Percentiles rank a stretch among this genome's conserved stretches.
Conservation (phyloP, 37 sponge, comb jelly and placozoan species). For the Sycon ciliatum region DNA sequence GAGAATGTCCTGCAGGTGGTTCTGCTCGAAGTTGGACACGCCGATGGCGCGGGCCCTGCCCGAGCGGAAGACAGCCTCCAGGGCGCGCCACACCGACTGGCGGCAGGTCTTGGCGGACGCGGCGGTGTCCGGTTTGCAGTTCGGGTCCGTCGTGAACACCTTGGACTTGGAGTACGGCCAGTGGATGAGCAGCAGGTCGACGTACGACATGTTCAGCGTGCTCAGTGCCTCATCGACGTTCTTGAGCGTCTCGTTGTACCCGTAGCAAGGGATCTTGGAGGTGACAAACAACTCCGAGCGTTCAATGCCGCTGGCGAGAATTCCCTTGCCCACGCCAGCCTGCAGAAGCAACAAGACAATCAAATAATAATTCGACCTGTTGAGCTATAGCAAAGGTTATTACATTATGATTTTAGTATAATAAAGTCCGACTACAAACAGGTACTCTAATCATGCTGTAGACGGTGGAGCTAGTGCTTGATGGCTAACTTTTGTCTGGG, state of each 20-base stretch:
- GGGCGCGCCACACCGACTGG: conserved; percentile 17
- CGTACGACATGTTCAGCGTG: conserved; percentile 1
- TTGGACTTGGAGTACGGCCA: too few species aligned
- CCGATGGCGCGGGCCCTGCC: conserved; percentile 17
- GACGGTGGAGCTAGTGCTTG: too few species aligned
- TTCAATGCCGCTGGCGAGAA: background rate
- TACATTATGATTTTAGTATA: too few species aligned
- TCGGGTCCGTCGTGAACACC: too few species aligned
- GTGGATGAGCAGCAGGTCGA: conserved; percentile 19
- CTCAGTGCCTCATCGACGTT: background rate
- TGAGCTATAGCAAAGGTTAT: too few species aligned
- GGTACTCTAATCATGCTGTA: too few species aligned
- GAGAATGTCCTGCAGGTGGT: conserved; percentile 14
- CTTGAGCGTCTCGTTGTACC: conserved; percentile 15
- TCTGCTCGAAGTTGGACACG: conserved; percentile 25
- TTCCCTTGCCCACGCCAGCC: conserved; percentile 5
- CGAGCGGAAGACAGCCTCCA: background rate
- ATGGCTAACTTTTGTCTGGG: too few species aligned
- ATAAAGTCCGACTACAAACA: too few species aligned
- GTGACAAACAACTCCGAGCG: conserved; percentile 8
- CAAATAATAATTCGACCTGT: too few species aligned
- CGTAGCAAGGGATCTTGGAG: conserved; percentile 2
- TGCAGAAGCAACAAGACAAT: too few species aligned
- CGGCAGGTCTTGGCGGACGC: too few species aligned
- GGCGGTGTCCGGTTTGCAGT: too few species aligned